Evolutionary conservation across 2,888 invertebrate genomes (phyloP), one percentile per base, ranked within the genome.

Genomic region (Latrodectus elegans): DNA sequence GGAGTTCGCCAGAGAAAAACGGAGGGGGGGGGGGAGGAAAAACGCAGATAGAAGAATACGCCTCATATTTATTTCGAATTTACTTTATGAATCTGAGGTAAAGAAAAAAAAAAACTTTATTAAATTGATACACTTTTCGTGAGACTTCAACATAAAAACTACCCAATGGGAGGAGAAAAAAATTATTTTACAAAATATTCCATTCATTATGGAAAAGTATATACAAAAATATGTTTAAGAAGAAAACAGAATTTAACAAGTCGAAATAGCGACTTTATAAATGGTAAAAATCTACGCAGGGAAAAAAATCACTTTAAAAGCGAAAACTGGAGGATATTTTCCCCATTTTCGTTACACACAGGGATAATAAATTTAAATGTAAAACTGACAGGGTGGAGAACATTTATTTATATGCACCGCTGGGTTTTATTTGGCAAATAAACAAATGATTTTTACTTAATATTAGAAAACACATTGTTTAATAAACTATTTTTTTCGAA

Each of bases 1-100:
- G 55, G 55, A 15, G 55, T 55, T 11, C 3, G 55, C 15, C 11
- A 55, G 15, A 55, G 15, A 15, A 55, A 55, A 22, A 22, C 22
- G 15, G 15, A 55, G 55, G 15, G 55, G 3, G 55, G 1, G 15
- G 2, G 55, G 15, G 55, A 55, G 15, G 15, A 14, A 15, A 55
- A 15, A 72, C 12, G 72, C n/a, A 12, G 14, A 51, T 1, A 15
- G 14, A 22, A 17, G 15, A 72, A 11, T 15, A 72, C 9, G 14
- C 72, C 22, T n/a, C 9, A 72, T n/a, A 72, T 72, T 72, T 72
- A 72, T 72, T 72, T 73, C 15, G 55, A 73, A 73, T 73, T 73
- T 51, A 51, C 22, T 73, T 10, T 53, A 6, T 4, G 53, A 72
- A 51, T 72, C 12, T 51, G 15, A 17, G 72, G 72, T 17, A 49